Evolutionary conservation across 2,113 vertebrate species (phyloP).

Genomic region (Percopsis transmontana): DNA sequence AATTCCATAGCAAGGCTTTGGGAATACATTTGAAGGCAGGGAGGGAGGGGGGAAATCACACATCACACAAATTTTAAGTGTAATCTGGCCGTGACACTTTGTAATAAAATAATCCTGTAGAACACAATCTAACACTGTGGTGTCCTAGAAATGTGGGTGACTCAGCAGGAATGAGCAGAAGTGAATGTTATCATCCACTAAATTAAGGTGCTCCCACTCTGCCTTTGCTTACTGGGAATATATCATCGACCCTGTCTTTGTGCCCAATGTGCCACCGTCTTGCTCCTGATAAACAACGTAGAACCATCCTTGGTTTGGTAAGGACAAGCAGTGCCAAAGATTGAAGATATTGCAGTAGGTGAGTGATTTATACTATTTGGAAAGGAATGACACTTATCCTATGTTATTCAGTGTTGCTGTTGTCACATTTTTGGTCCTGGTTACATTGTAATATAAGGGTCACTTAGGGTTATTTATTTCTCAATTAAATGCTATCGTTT

Average conservation of each 20-base stretch:
- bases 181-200: constrained; percentile 18
- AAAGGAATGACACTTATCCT: background rate
- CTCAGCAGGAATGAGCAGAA: constrained; percentile 56
- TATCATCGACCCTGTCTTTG: background rate
- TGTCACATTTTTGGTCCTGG: no score
- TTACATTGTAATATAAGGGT: no score
- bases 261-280: constrained; percentile 7
- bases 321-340: background rate
- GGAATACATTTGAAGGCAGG: background rate
- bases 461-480: no score
- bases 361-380: background rate
- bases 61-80: background rate
- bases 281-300: background rate
- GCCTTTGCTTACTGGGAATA: constrained; percentile 18
- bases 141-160: constrained; percentile 55
- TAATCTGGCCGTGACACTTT: constrained; percentile 11
- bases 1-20: constrained; percentile 33
- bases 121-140: constrained; percentile 44
- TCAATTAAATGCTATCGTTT: no score
- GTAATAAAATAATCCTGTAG: constrained; percentile 34
- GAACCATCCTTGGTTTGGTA: background rate
- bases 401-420: background rate
- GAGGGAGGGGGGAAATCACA: background rate
- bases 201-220: constrained; percentile 4
- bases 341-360: background rate